Conservation (phyloP, 2,113 vertebrate genomes). For the Promerops cafer region DNA sequence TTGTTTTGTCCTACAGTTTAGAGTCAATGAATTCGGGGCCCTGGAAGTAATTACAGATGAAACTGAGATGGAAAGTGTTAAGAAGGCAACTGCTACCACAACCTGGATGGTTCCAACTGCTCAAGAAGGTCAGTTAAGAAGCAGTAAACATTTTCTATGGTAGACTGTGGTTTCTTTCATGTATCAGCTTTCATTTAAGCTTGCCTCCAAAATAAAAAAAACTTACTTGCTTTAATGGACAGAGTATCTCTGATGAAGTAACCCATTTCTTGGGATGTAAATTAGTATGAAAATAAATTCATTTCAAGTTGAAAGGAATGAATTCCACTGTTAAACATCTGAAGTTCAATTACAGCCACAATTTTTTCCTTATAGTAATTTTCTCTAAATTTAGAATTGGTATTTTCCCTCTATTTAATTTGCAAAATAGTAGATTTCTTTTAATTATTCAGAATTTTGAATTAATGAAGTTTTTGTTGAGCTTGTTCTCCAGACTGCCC, state of each 20-base stretch:
- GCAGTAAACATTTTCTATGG: neutral
- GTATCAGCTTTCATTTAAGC: neutral
- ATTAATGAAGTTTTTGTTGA: neutral
- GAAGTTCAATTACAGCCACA: neutral
- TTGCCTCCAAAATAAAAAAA: neutral
- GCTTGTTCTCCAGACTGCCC: neutral
- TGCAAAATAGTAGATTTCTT: neutral
- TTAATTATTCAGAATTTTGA: neutral
- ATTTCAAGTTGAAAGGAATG: neutral
- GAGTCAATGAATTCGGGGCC: constrained; percentile 95
- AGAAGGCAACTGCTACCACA: constrained; percentile 83
- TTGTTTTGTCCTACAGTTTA: constrained; percentile 77
- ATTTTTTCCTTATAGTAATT: neutral
- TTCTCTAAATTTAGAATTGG: neutral
- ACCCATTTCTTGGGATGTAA: neutral
- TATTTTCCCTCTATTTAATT: neutral
- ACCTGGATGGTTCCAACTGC: constrained; percentile 86
- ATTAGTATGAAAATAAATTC: neutral
- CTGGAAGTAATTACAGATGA: constrained; percentile 96
- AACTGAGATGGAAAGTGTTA: constrained; percentile 82
- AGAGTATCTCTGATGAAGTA: neutral
- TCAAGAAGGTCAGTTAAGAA: constrained; percentile 75
- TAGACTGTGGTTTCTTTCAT: neutral
- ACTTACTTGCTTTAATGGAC: neutral
- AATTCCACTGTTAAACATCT: neutral